Conservation (phyloP, 2,888 invertebrate genomes). For the Antheraea yamamai region DNA sequence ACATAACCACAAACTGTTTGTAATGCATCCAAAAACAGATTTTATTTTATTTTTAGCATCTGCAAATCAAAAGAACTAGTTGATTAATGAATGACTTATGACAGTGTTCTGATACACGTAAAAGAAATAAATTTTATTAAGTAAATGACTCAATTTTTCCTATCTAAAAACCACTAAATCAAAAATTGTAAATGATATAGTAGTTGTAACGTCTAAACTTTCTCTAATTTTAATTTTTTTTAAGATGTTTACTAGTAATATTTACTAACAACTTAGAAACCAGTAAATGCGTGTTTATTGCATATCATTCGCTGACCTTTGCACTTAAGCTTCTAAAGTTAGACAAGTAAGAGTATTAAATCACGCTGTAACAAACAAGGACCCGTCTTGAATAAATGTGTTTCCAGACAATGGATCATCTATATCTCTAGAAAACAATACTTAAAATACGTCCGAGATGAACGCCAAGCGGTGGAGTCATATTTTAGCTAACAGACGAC, state of each 20-base stretch:
- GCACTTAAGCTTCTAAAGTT: not conserved
- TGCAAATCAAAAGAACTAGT: not conserved
- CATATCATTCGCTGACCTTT: not conserved
- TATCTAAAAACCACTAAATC: no score
- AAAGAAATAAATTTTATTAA: no score
- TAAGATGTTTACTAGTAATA: no score
- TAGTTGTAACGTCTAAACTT: no score
- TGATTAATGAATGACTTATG: not conserved
- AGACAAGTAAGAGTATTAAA: not conserved
- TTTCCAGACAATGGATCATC: slow-evolving; percentile 11
- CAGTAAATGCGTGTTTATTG: not conserved
- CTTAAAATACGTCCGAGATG: slow-evolving; percentile 9
- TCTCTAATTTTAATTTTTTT: no score
- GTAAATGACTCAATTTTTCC: no score
- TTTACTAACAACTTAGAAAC: not conserved
- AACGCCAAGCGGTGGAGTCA: slow-evolving; percentile 23
- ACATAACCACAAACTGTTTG: not conserved
- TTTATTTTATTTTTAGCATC: not conserved
- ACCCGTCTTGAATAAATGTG: not conserved
- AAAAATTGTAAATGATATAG: no score
- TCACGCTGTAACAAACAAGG: not conserved
- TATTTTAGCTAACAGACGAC: slow-evolving; percentile 33
- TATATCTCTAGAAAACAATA: slow-evolving; percentile 1
- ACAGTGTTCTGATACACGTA: no score
- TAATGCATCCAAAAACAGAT: not conserved